Conservation (phyloP, 2,113 vertebrate species). For the Laterallus jamaicensis region DNA sequence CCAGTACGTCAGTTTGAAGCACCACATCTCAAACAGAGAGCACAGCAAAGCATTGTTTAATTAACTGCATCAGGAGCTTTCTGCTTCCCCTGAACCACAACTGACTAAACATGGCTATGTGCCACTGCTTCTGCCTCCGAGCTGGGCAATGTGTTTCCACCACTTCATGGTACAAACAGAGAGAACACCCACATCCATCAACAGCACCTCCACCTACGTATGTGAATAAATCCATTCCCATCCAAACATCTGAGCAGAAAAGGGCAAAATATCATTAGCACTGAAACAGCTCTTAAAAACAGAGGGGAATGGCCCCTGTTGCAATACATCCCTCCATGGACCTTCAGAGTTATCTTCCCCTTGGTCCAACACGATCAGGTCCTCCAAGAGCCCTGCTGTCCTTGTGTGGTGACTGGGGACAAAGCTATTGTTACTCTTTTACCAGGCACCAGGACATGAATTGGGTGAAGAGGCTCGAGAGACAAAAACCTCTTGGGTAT, state of each 20-base stretch:
- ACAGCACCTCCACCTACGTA: neutral
- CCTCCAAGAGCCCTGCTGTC: neutral
- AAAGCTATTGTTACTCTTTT: neutral
- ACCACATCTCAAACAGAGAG: neutral
- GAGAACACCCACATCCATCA: neutral
- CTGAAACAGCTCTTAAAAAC: neutral
- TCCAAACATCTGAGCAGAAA: neutral
- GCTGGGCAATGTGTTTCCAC: accelerated
- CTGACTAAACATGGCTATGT: accelerated
- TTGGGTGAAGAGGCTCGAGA: neutral
- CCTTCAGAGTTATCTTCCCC: neutral
- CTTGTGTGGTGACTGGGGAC: too few species aligned
- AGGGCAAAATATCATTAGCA: neutral
- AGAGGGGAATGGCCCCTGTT: accelerated
- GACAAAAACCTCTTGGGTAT: neutral
- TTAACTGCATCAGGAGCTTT: neutral
- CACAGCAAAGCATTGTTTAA: neutral
- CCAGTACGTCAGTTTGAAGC: neutral
- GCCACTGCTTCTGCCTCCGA: neutral
- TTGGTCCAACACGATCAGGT: neutral
- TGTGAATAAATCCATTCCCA: neutral
- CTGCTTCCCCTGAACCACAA: neutral
- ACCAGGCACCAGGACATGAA: neutral
- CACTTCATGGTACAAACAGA: neutral
- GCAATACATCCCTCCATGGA: neutral